Base-by-base conservation (phyloP, 2,113 vertebrate genomes). In the Phyllostomus hastatus region DNA sequence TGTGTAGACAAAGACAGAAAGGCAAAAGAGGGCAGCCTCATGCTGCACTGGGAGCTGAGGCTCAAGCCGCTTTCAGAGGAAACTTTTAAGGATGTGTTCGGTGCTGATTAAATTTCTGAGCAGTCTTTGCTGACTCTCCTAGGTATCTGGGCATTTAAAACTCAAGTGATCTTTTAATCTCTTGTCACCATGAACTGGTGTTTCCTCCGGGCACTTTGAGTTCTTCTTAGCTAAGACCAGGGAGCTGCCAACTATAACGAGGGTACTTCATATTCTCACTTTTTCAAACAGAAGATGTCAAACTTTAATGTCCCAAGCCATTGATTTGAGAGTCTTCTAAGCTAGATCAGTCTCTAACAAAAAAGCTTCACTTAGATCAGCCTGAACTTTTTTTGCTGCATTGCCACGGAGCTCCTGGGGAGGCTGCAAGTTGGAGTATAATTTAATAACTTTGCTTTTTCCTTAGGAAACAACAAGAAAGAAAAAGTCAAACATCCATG, bases 171-270 rank as follows among this genome's bases (percentile, higher is more conserved):
- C 70, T 95, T 97, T 95, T 95, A 86, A 97, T 96, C 46, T 95
- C 24, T 90, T 97, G 59, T 96, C 95, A 95, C 88, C n/a, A 73
- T 66, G 90, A 96, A 67, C 92, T 96, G 22, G 88, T 92, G 75
- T 96, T 98, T 97, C 96, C 97, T 98, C 57, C 3, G 95, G 95
- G 97, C 95, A 97, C n/a, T 97, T 95, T 41, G 31, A 76, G 33
- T 89, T 94, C 43, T 94, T 97, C 88, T 96, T 73, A 72, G 64
- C 50, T 43, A 97, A 92, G 76, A 84, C 91, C 48, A 80, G 59
- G 79, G 26, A 82, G 26, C 78, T 7, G 14, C 73, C 88, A 89
- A 76, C 14, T 59, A 17, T 87, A 96, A 86, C 80, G 73, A 96
- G 67, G 85, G 92, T 83, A 76, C 69, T 96, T 94, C 50, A 80